Base-by-base conservation (phyloP, 1,140 invertebrate genomes). In the Pseudomyrmex dendroicus region DNA sequence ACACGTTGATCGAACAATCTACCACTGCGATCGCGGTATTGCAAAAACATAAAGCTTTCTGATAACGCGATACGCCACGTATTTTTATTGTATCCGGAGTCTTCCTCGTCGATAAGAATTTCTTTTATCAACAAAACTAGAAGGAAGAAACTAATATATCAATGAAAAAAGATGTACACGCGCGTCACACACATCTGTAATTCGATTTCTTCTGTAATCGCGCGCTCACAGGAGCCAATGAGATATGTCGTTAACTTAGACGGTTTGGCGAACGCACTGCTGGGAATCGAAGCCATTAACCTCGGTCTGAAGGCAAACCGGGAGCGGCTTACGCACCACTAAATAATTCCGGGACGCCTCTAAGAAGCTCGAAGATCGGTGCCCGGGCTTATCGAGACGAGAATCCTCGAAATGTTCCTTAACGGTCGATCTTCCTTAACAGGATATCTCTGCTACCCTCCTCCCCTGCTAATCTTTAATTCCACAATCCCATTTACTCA, bases 271-370 rank as follows among this genome's bases (percentile, higher is more conserved):
- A 74, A 82, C 66, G 73, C 62, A 63, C 82, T 74, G 52, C 50
- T 83, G 89, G 84, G 82, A 90, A 89, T 90, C 89, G 86, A 90
- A 90, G 82, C 82, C 85, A 90, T 90, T 90, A 88, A 90, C 82
- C 86, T 88, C 80, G 73, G 73, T 86, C 57, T 72, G 61, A 35
- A 83, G 76, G 48, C 68, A 83, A 76, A 67, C 76, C 84, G 62
- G 76, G 54, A 70, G 73, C 74, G 68, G 77, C 82, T 90, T 85
- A 90, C 89, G 86, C 83, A 70, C 44, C 74, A 77, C 89, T 90
- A 90, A 90, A 90, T 90, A 90, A 90, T 90, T 90, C 89, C 25
- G 67, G 46, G 52, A 78, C 62, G 85, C 67, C 68, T 85, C 88
- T 77, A 74, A 84, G 82, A 84, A 82, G 67, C 84, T 54, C 25